A percentile compares a stretch with the other conserved stretches of the same genome.
These are phyloP conservation scores for Lycia hirtaria DNA, from an alignment of 2,888 invertebrate species.

Conservation along the genomic window DNA sequence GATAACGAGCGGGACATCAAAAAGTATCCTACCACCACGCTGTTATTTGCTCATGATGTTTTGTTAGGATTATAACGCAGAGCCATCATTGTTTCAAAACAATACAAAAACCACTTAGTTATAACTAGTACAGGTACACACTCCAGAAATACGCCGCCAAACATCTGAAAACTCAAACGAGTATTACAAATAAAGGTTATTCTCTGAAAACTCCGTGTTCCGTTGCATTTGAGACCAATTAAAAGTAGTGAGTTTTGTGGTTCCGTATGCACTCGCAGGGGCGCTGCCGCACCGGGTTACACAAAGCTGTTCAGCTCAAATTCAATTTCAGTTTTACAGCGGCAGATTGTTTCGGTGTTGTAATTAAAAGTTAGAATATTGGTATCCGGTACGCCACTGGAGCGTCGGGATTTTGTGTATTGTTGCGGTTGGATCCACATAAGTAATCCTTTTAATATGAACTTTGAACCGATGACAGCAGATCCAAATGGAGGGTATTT, in stretches of 20 bases:
- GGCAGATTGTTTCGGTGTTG: constrained; percentile 36
- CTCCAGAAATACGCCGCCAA: constrained; percentile 17
- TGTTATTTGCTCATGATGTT: too few relatives aligned
- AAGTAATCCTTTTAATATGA: neutral
- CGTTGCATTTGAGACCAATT: constrained; percentile 40
- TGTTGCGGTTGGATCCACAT: neutral
- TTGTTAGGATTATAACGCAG: too few relatives aligned
- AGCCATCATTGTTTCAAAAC: too few relatives aligned
- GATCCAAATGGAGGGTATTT: too few relatives aligned
- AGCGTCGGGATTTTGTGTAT: constrained; percentile 3
- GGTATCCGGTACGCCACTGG: constrained; percentile 16
- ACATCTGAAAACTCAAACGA: constrained; percentile 22
- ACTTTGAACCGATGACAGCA: too few relatives aligned
- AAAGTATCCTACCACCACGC: too few relatives aligned
- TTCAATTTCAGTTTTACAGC: constrained; percentile 42
- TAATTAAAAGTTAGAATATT: constrained; percentile 36
- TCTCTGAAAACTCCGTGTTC: constrained; percentile 33
- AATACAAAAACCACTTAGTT: too few relatives aligned
- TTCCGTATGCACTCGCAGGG: constrained; percentile 30
- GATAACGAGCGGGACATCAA: too few relatives aligned
- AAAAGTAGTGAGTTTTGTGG: constrained; percentile 38
- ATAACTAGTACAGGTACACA: too few relatives aligned
- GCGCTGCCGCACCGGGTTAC: constrained; percentile 27
- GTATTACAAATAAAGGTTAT: constrained; percentile 33
- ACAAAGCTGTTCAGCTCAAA: constrained; percentile 32